Conservation (phyloP, 2,888 invertebrate species). For the Brassicogethes aeneus region DNA sequence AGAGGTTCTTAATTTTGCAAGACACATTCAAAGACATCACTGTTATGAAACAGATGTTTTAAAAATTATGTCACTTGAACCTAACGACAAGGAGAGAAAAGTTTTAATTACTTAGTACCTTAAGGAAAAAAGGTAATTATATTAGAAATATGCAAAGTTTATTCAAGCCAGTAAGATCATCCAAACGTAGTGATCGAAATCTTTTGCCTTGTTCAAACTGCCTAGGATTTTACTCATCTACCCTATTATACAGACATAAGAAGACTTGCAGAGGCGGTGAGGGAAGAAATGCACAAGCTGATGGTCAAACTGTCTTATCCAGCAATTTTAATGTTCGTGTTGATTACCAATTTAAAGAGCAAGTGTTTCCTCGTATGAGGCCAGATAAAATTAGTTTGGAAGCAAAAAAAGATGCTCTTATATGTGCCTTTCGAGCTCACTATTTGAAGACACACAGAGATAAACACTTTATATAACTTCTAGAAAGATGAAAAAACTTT, state of each 20-base stretch:
- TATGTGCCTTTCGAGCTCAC: conserved; percentile 14
- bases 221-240: conserved; percentile 9
- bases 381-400: conserved; percentile 12
- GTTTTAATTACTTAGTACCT: conserved; percentile 6
- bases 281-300: background rate
- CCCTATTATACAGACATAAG: conserved; percentile 8
- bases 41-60: conserved; percentile 9
- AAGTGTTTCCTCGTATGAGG: conserved; percentile 12
- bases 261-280: conserved; percentile 6
- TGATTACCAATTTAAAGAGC: conserved; percentile 3
- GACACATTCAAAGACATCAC: conserved; percentile 12
- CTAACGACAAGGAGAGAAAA: conserved; percentile 4
- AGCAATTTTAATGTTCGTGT: conserved; percentile 1
- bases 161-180: conserved; percentile 8
- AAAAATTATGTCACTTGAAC: conserved; percentile 3
- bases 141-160: conserved; percentile 6
- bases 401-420: conserved; percentile 13
- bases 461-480: conserved; percentile 10
- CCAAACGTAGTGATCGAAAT: background rate
- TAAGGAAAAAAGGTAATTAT: conserved; percentile 13
- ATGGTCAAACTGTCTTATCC: conserved; percentile 1
- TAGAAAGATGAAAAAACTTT: background rate
- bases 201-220: conserved; percentile 10
- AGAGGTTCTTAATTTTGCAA: conserved; percentile 11
- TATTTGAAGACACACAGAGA: conserved; percentile 16